Conservation (phyloP, 2,113 vertebrate genomes). For the Setophaga kirtlandii region DNA sequence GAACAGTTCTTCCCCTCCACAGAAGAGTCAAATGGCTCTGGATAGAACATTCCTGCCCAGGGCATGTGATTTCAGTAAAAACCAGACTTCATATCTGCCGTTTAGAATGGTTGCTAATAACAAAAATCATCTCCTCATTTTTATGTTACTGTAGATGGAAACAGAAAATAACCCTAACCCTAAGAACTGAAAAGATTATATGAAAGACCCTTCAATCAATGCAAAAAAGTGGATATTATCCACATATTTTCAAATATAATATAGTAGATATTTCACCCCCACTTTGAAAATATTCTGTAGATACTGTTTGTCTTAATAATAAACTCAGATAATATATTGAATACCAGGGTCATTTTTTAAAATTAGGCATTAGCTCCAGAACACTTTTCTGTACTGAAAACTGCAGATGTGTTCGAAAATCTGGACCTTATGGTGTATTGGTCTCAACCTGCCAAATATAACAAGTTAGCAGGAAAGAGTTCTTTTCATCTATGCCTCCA, state of each 20-base stretch:
- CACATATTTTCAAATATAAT: not conserved
- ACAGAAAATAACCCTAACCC: rapidly evolving
- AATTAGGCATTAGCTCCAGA: not conserved
- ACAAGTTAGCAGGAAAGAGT: not conserved
- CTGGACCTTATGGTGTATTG: not conserved
- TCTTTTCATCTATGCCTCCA: not conserved
- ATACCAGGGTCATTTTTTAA: not conserved
- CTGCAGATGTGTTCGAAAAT: not conserved
- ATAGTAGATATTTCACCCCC: not conserved
- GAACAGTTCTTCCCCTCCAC: not conserved
- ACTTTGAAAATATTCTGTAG: not conserved
- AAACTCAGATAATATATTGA: not conserved
- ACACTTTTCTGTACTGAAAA: not conserved
- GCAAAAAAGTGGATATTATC: not conserved
- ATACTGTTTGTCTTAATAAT: not conserved
- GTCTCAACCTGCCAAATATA: not conserved
- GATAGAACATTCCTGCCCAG: not conserved
- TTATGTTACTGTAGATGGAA: not conserved
- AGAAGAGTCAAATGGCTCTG: not conserved
- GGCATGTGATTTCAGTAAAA: not conserved
- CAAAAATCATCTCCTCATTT: not conserved
- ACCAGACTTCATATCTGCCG: not conserved
- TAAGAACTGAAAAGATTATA: not conserved
- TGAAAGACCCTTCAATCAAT: not conserved
- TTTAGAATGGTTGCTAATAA: not conserved